These are phyloP conservation scores for Dipodomys ordii DNA, from an alignment of 2,113 vertebrate species.

Conservation along the genomic window DNA sequence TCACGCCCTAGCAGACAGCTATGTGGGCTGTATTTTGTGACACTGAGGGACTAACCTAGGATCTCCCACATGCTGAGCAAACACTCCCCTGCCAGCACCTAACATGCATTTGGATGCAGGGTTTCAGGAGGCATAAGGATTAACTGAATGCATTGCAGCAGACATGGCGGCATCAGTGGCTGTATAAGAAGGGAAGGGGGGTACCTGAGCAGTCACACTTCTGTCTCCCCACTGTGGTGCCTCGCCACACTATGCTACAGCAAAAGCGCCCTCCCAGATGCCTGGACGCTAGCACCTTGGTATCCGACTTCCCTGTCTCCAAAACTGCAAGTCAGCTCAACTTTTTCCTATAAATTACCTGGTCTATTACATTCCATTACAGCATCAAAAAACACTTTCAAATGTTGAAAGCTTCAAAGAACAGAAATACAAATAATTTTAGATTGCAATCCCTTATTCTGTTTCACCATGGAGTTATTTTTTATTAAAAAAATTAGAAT, in stretches of 20 bases:
- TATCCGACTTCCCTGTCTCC: background rate
- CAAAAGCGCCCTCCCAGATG: background rate
- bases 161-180: too few relatives aligned
- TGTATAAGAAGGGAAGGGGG: background rate
- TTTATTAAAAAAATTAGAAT: background rate
- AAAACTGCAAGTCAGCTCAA: background rate
- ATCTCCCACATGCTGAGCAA: background rate
- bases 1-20: fast-evolving
- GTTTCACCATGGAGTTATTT: background rate
- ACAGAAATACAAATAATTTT: background rate
- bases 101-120: too few relatives aligned
- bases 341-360: too few relatives aligned
- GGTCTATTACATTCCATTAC: background rate
- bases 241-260: background rate
- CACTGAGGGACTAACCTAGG: background rate
- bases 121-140: background rate
- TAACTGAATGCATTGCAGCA: background rate
- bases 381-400: background rate
- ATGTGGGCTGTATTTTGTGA: fast-evolving
- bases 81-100: background rate
- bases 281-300: too few relatives aligned
- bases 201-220: background rate
- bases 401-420: background rate
- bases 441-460: background rate
- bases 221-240: background rate